These are phyloP conservation scores for Ricordea florida DNA, from an alignment of 92 coral and sea anemone species.

Conservation along the genomic window DNA sequence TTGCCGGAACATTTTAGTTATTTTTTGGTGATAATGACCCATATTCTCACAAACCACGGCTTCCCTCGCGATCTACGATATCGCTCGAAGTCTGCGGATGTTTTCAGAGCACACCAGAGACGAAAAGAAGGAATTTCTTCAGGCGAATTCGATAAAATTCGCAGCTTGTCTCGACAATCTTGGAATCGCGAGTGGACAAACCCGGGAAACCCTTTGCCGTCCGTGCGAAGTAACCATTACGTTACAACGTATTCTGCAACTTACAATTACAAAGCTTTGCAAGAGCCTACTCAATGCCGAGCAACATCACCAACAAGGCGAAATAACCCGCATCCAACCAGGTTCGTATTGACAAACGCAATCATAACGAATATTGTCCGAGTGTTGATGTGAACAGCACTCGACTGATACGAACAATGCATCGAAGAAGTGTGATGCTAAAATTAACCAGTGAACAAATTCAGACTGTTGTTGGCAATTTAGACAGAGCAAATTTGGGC, in stretches of 20 bases:
- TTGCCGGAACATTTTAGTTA: too few relatives aligned
- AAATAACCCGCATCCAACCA: conserved; percentile 97
- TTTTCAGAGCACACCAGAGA: conserved; percentile 48
- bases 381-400: too few relatives aligned
- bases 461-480: too few relatives aligned
- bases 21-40: conserved; percentile 96
- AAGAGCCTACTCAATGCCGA: conserved; percentile 72
- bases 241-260: conserved; percentile 81
- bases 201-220: conserved; percentile 87
- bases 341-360: too few relatives aligned
- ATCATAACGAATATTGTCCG: too few relatives aligned
- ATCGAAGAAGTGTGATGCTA: too few relatives aligned
- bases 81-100: conserved; percentile 87
- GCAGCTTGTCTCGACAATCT: conserved; percentile 83
- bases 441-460: too few relatives aligned
- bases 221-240: conserved; percentile 67
- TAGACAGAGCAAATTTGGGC: too few relatives aligned
- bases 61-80: conserved; percentile 68
- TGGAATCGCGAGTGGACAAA: conserved; percentile 85
- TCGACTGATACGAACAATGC: too few relatives aligned
- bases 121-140: conserved; percentile 58
- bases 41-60: conserved; percentile 76
- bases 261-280: conserved; percentile 73
- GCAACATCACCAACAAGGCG: conserved; percentile 98
- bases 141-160: conserved; percentile 78